These are phyloP conservation scores for Agelaius tricolor DNA, from an alignment of 2,113 vertebrate species.

Conservation along the genomic window DNA sequence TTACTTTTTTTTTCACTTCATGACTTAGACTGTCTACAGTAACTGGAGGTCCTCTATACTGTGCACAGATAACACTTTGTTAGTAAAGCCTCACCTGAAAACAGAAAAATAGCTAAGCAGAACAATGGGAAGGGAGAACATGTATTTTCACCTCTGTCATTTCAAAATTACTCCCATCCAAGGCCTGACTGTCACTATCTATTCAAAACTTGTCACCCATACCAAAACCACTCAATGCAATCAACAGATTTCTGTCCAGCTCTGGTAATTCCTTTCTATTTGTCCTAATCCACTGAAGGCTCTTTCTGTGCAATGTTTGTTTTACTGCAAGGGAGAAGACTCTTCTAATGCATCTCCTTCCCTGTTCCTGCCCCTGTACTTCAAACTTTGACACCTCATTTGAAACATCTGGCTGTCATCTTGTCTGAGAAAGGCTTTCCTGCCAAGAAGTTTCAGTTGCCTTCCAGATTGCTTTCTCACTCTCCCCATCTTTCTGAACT, in stretches of 20 bases:
- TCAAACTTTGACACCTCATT: neutral
- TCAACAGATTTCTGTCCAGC: neutral
- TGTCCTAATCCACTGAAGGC: neutral
- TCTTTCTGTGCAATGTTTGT: neutral
- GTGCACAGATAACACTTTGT: neutral
- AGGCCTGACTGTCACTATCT: neutral
- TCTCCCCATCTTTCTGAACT: neutral
- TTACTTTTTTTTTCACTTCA: neutral
- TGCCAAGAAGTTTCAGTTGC: neutral
- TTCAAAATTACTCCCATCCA: neutral
- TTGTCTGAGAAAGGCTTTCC: neutral
- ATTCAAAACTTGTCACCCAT: neutral
- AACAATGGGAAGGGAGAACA: neutral
- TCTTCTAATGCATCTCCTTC: neutral
- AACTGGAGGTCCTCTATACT: neutral
- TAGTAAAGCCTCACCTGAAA: neutral
- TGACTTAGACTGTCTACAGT: neutral
- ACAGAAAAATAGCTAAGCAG: neutral
- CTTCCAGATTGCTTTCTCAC: neutral
- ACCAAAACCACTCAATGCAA: neutral
- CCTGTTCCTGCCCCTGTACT: neutral
- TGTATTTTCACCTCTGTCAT: neutral
- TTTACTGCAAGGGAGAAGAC: neutral
- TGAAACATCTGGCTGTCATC: neutral
- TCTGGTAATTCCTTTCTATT: neutral